phyloP scores from a whole-genome alignment of 2,113 vertebrate genomes.

The human (Homo sapiens) region DNA sequence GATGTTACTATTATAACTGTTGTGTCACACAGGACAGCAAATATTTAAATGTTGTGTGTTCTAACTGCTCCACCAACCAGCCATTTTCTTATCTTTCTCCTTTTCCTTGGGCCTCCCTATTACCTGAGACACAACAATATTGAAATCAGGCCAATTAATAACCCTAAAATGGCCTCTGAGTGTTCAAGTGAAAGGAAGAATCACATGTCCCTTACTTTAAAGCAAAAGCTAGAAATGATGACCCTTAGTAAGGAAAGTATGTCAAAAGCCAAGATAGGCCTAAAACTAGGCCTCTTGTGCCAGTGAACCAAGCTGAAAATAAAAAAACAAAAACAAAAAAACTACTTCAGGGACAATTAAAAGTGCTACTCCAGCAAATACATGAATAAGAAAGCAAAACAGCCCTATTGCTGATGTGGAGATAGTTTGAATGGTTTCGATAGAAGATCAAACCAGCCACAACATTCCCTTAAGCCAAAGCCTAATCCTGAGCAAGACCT shows the following conservation, averaged over 20 bases:
- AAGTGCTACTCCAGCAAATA: not conserved
- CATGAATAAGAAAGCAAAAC: not conserved
- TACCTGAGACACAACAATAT: not conserved
- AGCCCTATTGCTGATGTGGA: not conserved
- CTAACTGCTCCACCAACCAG: not conserved
- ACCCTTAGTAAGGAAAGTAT: not conserved
- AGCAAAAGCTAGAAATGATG: not conserved
- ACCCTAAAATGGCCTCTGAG: not conserved
- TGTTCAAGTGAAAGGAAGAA: not conserved
- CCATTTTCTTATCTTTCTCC: not conserved
- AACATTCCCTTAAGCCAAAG: not conserved
- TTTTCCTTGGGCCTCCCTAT: not conserved
- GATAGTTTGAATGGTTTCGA: not conserved
- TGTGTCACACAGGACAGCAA: not conserved
- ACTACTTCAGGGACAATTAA: not conserved
- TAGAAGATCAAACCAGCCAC: not conserved
- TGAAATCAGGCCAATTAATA: not conserved
- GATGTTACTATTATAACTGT: not conserved
- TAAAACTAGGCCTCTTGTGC: not conserved
- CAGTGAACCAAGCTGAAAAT: not conserved
- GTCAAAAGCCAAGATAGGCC: not conserved
- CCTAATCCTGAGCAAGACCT: not conserved
- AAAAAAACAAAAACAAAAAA: not conserved
- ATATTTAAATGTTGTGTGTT: not conserved
- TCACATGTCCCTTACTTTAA: not conserved